Base-by-base conservation (phyloP, 2,888 invertebrate species). In the Hydropsyche betteni region DNA sequence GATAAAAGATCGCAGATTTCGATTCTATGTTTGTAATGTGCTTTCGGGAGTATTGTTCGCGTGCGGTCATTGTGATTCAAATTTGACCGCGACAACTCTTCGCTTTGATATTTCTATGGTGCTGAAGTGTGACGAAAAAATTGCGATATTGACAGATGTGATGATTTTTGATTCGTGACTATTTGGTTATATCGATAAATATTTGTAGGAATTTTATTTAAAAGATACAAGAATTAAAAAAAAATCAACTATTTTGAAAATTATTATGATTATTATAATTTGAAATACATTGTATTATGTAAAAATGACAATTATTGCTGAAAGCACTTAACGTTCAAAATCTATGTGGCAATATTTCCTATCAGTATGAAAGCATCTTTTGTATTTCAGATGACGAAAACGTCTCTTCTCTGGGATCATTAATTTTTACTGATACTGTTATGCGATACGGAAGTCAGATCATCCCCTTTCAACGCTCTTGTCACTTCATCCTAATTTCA, bases 401-500 rank as follows among this genome's bases (percentile, higher is more conserved):
- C 36, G 33, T 8, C 33, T 34, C 34, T 33, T 64, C 64, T 44
- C 44, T 44, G 38, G 69, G 76, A 68, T 77, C 78, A 74, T 78
- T 77, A 77, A 78, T 74, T 78, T 78, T 76, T 75, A 78, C 68
- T 77, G 78, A 75, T 78, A 78, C 74, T 74, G 75, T 78, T 78
- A 78, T 77, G 75, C 71, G 75, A 72, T 53, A 33, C 74, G 78
- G 78, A 78, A 69, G 55, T 69, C 16, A n/a, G 16, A 34, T 64
- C 64, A 64, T 33, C 44, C 70, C 51, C 71, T 69, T 50, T 64
- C 36, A 64, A n/a, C 34, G n/a, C 64, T 8, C 68, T 72, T 68
- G 69, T 69, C 74, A 75, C 73, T 77, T 44, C 64, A 44, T 55
- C 36, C 71, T 77, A 77, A 77, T 77, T 77, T 44, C 6, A 44